A percentile compares a stretch with the other conserved stretches of the same genome.
Evolutionary conservation across 2,888 invertebrate genomes (phyloP).

Genomic region (Neelides folsomi): DNA sequence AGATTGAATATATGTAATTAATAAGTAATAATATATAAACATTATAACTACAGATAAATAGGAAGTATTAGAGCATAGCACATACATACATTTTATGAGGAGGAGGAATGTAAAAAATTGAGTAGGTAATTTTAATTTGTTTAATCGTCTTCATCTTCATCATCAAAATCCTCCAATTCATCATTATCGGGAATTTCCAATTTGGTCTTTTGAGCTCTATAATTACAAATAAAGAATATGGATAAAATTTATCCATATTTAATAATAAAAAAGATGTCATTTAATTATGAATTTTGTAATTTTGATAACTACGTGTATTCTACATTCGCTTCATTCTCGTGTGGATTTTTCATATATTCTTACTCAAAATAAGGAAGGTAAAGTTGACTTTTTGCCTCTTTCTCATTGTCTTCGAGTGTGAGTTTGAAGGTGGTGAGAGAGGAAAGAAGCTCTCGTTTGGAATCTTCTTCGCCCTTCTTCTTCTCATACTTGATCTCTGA

Average conservation of each 20-base stretch:
- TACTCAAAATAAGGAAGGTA: conserved; percentile 49
- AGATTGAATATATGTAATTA: no score
- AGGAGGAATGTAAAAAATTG: no score
- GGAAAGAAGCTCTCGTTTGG: conserved; percentile 17
- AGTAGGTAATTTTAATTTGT: no score
- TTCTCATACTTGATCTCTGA: conserved; percentile 11
- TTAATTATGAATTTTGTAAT: no score
- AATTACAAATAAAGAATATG: conserved; percentile 2
- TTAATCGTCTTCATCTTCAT: conserved; percentile 24
- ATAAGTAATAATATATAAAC: no score
- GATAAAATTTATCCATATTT: background rate
- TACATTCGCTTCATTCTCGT: no score
- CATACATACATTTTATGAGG: no score
- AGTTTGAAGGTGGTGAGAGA: conserved; percentile 51
- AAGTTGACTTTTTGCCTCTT: conserved; percentile 46
- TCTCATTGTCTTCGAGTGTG: conserved; percentile 49
- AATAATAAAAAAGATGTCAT: background rate
- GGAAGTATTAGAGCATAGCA: no score
- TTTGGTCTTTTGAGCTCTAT: conserved; percentile 27
- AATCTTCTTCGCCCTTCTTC: background rate
- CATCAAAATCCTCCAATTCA: conserved; percentile 27
- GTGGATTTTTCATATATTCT: conserved; percentile 8
- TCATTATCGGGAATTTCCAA: conserved; percentile 20
- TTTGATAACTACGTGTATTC: no score
- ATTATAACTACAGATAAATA: no score